Evolutionary conservation across 2,888 invertebrate genomes (phyloP), one percentile per base, ranked within the genome.

Genomic region (Ditylenchus weischeri): DNA sequence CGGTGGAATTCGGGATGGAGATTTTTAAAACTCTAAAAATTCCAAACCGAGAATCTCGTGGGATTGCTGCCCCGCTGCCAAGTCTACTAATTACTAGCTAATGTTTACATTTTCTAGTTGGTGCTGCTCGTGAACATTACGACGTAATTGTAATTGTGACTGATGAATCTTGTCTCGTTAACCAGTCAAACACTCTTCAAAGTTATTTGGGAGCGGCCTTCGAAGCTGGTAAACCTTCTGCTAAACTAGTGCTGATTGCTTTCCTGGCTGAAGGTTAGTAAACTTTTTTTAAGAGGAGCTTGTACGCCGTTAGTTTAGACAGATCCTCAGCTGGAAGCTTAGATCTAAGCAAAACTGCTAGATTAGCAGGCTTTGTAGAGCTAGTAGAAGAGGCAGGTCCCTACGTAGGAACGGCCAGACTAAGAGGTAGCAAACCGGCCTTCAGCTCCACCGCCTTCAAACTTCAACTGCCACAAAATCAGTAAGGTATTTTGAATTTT

Each of bases 221-320:
- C n/a, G 54, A 54, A n/a, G 54, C 54, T 21, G 54, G 23, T 11
- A 54, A 54, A 54, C 54, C 54, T 5, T 54, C 54, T 54, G 54
- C 54, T 18, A 54, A 54, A 54, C 54, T 54, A 23, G 54, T 54
- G 23, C 29, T 54, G 2, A 21, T 54, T 29, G 54, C n/a, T 11
- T 54, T 54, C 13, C 5, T 15, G 10, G 11, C 21, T 23, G 54
- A 54, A 21, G 54, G 54, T 54, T 7, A 54, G 11, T 54, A 29
- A 54, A 2, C 11, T 11, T 2, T 29, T 54, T 6, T 23, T 54
- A 29, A 29, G 29, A 29, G 29, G 29, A 29, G 5, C 29, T 4
- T 29, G 2, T 29, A 29, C 29, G 5, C 5, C 29, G 29, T 54
- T 23, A 23, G 4, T 54, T 8, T 54, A 54, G 54, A 54, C 4